phyloP scores from a whole-genome alignment of 2,113 vertebrate species.

The Diadophis punctatus region DNA sequence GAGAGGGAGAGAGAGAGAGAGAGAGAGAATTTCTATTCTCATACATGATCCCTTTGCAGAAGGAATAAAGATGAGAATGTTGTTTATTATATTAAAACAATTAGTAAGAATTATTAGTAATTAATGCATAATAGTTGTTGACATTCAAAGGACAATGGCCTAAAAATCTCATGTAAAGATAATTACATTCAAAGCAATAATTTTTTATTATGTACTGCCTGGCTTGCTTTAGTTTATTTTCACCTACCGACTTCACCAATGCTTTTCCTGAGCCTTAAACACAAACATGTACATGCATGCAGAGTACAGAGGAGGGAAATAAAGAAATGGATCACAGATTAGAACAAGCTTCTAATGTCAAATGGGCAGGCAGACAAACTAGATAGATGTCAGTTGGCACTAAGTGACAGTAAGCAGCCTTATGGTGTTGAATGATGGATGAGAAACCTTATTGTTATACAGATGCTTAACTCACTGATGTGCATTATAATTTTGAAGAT shows the following conservation, averaged over 20 bases:
- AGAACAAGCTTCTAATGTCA: slow-evolving; percentile 38
- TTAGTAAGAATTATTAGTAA: slow-evolving; percentile 13
- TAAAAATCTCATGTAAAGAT: slow-evolving; percentile 17
- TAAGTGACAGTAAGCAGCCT: slow-evolving; percentile 62
- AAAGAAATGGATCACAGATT: slow-evolving; percentile 39
- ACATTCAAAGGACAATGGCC: background rate
- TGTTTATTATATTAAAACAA: background rate
- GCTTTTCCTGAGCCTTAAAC: slow-evolving; percentile 18
- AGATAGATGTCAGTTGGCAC: slow-evolving; percentile 60
- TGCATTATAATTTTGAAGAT: slow-evolving; percentile 68
- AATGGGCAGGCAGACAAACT: slow-evolving; percentile 50
- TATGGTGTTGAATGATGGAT: slow-evolving; percentile 63
- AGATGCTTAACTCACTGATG: slow-evolving; percentile 67
- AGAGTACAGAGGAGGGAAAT: background rate
- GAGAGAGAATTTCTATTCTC: background rate
- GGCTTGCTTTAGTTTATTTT: slow-evolving; percentile 28
- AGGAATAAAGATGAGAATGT: background rate
- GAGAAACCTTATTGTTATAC: slow-evolving; percentile 67
- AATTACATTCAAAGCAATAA: slow-evolving; percentile 30
- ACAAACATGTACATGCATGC: background rate
- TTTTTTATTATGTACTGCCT: slow-evolving; percentile 17
- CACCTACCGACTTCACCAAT: slow-evolving; percentile 14
- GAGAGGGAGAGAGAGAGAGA: background rate
- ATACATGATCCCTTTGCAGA: background rate
- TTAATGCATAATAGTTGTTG: background rate